phyloP scores from a whole-genome alignment of 2,113 vertebrate genomes.

The Labeo catla region DNA sequence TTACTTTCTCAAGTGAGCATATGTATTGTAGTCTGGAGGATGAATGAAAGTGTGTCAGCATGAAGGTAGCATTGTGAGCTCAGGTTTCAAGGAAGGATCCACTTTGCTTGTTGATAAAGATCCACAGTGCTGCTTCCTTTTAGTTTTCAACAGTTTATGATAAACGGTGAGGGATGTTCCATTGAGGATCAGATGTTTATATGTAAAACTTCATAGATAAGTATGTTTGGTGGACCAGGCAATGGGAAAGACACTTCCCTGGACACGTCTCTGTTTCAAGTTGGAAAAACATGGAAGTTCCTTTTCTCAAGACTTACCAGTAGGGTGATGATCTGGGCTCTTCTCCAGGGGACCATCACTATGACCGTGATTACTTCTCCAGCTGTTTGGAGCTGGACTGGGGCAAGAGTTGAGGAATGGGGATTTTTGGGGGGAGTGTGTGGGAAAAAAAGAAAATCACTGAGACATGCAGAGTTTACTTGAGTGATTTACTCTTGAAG shows the following conservation, averaged over 20 bases:
- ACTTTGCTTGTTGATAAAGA: background rate
- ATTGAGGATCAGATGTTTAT: conserved; percentile 1
- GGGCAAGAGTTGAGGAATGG: conserved; percentile 39
- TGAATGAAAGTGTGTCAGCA: conserved; percentile 1
- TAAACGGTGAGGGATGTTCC: conserved; percentile 9
- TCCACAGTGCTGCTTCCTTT: conserved; percentile 16
- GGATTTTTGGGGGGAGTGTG: conserved; percentile 53
- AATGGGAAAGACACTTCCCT: background rate
- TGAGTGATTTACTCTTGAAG: conserved; percentile 53
- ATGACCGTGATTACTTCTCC: conserved; percentile 68
- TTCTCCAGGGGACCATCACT: conserved; percentile 37
- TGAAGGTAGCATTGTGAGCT: background rate
- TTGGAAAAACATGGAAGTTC: background rate
- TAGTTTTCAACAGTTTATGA: background rate
- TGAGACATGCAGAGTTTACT: conserved; percentile 48
- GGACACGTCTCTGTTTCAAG: background rate
- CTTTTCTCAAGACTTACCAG: background rate
- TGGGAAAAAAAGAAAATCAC: conserved; percentile 55
- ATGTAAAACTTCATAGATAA: conserved; percentile 39
- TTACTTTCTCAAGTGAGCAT: background rate
- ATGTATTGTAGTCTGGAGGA: background rate
- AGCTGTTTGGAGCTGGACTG: conserved; percentile 66
- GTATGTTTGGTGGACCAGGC: conserved; percentile 37
- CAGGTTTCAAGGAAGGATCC: conserved; percentile 15
- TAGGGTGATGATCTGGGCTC: conserved; percentile 16